These are phyloP conservation scores for Halichoeres trimaculatus DNA, from an alignment of 2,113 vertebrate genomes.

Conservation along the genomic window DNA sequence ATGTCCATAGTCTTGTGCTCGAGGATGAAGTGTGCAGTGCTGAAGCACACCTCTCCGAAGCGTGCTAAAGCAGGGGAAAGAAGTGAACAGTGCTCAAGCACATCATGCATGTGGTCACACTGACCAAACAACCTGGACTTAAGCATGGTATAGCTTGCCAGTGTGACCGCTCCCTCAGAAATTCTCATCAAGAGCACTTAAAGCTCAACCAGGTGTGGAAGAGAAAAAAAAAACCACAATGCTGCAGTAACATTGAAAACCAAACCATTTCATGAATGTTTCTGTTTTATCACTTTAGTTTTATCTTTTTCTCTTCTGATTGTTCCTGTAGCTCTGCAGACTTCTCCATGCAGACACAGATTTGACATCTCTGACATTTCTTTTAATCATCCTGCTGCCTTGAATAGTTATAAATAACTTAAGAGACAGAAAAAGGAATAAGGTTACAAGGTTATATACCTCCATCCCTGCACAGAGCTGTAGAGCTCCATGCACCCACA, in stretches of 20 bases:
- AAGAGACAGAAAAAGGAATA: neutral
- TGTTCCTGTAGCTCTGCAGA: neutral
- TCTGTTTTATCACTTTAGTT: neutral
- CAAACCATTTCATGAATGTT: neutral
- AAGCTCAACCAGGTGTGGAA: constrained; percentile 8
- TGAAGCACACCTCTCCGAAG: too few relatives aligned
- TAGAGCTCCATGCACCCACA: neutral
- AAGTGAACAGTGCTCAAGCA: too few relatives aligned
- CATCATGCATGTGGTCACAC: too few relatives aligned
- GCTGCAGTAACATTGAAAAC: neutral
- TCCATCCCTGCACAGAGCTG: neutral
- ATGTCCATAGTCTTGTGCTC: too few relatives aligned
- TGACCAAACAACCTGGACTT: too few relatives aligned
- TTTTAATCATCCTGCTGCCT: constrained; percentile 28
- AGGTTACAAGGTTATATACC: constrained; percentile 8
- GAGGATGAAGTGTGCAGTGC: too few relatives aligned
- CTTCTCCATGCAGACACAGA: neutral
- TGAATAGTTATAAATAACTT: constrained; percentile 27
- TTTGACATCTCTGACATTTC: constrained; percentile 26
- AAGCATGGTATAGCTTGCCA: too few relatives aligned
- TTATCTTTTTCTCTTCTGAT: neutral
- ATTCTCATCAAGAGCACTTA: constrained; percentile 2
- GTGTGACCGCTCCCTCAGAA: too few relatives aligned
- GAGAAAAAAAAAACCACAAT: too few relatives aligned
- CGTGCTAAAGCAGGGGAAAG: too few relatives aligned